Evolutionary conservation across 2,888 invertebrate species (phyloP).

Genomic region (Rotaria sp.): DNA sequence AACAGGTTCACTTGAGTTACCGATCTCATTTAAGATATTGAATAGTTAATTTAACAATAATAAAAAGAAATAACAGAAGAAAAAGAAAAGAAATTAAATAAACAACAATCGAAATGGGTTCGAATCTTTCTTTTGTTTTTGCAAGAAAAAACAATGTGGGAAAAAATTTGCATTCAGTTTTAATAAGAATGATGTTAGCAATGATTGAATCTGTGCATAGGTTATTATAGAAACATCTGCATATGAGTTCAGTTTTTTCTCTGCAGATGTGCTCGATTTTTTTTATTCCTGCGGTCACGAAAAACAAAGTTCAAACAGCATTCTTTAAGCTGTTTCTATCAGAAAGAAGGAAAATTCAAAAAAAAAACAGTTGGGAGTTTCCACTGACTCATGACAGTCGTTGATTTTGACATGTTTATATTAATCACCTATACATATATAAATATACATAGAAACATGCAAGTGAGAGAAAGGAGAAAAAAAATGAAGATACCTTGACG

Average conservation of each 20-base stretch:
- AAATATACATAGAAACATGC: not conserved
- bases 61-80: no score
- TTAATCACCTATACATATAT: not conserved
- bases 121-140: not conserved
- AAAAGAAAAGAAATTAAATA: no score
- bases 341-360: not conserved
- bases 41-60: no score
- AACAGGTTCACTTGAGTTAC: no score
- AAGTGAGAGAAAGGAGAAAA: not conserved
- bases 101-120: no score
- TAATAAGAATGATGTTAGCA: not conserved
- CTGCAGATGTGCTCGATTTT: not conserved
- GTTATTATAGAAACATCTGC: not conserved
- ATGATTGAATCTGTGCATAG: slow-evolving; percentile 5
- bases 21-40: no score
- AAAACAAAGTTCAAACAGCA: not conserved
- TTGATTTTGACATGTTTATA: not conserved
- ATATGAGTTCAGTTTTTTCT: not conserved
- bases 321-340: not conserved
- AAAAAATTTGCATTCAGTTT: not conserved
- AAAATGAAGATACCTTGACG: not conserved
- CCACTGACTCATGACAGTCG: not conserved
- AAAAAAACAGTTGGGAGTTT: not conserved
- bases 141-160: not conserved
- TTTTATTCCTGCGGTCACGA: not conserved